Evolutionary conservation across 2,888 invertebrate species (phyloP), one percentile per base, ranked within the genome.

Genomic region (Sabellastarte sp.): DNA sequence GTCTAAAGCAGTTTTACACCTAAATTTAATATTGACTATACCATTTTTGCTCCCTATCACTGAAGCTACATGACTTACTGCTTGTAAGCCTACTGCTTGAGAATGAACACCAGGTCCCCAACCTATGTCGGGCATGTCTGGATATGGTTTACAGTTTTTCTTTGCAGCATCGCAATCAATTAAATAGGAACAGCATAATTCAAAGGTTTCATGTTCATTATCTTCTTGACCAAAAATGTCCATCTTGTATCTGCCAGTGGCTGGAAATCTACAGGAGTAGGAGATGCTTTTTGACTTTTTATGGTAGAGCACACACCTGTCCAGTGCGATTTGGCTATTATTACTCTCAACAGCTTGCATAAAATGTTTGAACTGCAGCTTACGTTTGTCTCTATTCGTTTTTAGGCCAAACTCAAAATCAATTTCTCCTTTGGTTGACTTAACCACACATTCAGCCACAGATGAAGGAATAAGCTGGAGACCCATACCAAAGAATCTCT

Each of bases 61-160:
- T n/a, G 76, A 77, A 30, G 74, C 73, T 53, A 76, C 73, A 68
- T 82, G 80, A 32, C 77, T 72, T 57, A 72, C 69, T 4, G 81
- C 74, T 57, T 67, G 71, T 10, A 82, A 67, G 4, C 81, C 80
- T 2, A 73, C 76, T 52, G 74, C 70, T 52, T 75, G 72, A 4
- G 75, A 74, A 55, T 77, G 77, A 3, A 68, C 69, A 3, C 77
- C 77, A 1, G 79, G 78, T 30, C 80, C 80, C 80, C 80, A 81
- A 15, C 81, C 81, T 33, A 82, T 73, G 0, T 78, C 77, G 2
- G 81, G 81, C 50, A 74, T 73, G 66, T 79, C 80, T 1, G 81
- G 80, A 61, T 81, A 63, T 0, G 79, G 78, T 50, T 77, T 61
- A 61, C 77, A 76, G 57, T 76, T 73, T 51, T 71, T 69, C 63